These are phyloP conservation scores for Philhelius pedissequus DNA, from an alignment of 2,888 invertebrate genomes.

Conservation along the genomic window DNA sequence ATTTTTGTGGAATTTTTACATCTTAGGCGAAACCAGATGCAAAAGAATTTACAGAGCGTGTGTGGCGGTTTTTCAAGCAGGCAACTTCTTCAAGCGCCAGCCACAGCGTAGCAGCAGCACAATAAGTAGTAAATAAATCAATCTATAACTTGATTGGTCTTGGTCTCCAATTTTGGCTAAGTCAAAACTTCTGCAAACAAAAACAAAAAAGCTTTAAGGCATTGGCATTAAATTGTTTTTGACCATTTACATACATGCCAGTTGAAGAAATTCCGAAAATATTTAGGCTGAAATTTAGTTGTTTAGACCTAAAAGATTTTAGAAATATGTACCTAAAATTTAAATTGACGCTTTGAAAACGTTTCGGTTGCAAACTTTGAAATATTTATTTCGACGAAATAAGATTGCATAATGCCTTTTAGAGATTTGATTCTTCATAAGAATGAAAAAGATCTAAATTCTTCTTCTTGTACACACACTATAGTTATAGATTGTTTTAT, in stretches of 20 bases:
- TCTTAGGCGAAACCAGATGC: constrained; percentile 50
- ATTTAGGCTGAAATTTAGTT: constrained; percentile 5
- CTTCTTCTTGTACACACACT: not conserved
- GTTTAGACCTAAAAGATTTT: not conserved
- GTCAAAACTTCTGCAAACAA: not conserved
- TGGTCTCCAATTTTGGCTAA: constrained; percentile 11
- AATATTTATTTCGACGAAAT: constrained; percentile 35
- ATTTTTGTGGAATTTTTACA: not conserved
- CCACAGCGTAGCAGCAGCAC: not conserved
- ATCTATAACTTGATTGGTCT: constrained; percentile 46
- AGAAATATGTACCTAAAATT: constrained; percentile 24
- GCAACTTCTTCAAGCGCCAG: constrained; percentile 18
- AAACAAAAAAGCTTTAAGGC: not conserved
- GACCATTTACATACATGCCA: constrained; percentile 15
- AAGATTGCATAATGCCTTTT: constrained; percentile 10
- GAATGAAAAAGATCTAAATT: not conserved
- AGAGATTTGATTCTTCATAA: not conserved
- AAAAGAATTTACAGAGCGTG: constrained; percentile 30
- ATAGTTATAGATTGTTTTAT: not conserved
- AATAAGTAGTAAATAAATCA: constrained; percentile 32
- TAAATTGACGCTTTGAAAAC: constrained; percentile 32
- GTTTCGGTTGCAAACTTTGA: constrained; percentile 6
- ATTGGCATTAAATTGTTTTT: constrained; percentile 35
- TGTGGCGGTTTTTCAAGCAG: constrained; percentile 3
- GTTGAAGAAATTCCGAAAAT: constrained; percentile 13